phyloP scores from a whole-genome alignment of 2,113 vertebrate species.

The western clawed frog (Xenopus tropicalis) region UCB_Xtro_10.0 CM004444.2:55247001-55247500 shows the following conservation, averaged over 20 bases:
- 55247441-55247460: conserved; percentile 56
- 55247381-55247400: conserved; percentile 57
- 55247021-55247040: no score
- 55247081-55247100: no score
- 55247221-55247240: no score
- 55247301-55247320: neutral
- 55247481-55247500: conserved; percentile 24
- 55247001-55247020: no score
- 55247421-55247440: conserved; percentile 58
- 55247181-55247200: no score
- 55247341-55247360: neutral
- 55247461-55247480: conserved; percentile 53
- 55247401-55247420: conserved; percentile 50
- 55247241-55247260: neutral
- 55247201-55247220: no score
- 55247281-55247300: neutral
- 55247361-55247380: conserved; percentile 44
- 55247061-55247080: no score
- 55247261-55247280: neutral
- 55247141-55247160: no score
- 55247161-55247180: no score
- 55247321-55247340: neutral
- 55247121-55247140: no score
- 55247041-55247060: no score
- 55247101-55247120: no score